Conservation (phyloP, 37 sponge, comb jelly and placozoan species). For the Sycon ciliatum region DNA sequence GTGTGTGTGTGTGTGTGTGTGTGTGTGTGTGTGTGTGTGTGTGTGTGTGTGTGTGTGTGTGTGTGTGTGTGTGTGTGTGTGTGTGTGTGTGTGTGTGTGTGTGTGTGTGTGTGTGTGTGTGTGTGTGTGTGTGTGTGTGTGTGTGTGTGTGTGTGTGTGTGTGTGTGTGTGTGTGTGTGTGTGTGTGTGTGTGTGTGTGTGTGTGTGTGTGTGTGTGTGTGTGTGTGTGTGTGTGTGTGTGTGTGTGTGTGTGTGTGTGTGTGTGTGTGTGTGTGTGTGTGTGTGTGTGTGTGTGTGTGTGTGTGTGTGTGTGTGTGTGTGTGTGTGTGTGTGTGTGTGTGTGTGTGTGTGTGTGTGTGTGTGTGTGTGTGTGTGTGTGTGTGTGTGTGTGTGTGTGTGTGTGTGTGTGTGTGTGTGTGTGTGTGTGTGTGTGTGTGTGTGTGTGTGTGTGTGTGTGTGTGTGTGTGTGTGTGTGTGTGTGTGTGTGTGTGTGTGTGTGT, state of each 20-base stretch:
- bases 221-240: slow-evolving; percentile 5
- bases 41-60: slow-evolving; percentile 5
- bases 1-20: slow-evolving; percentile 1
- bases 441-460: slow-evolving; percentile 5
- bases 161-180: slow-evolving; percentile 1
- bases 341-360: background rate
- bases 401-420: background rate
- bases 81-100: background rate
- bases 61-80: background rate
- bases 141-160: slow-evolving; percentile 1
- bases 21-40: slow-evolving; percentile 5
- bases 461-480: slow-evolving; percentile 5
- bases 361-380: background rate
- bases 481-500: slow-evolving; percentile 5
- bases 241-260: slow-evolving; percentile 5
- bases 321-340: background rate
- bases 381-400: background rate
- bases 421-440: slow-evolving; percentile 5
- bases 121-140: background rate
- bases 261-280: background rate
- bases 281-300: background rate
- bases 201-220: slow-evolving; percentile 5
- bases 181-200: slow-evolving; percentile 5
- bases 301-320: background rate
- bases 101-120: background rate